Evolutionary conservation across 2,888 invertebrate genomes (phyloP).

Genomic region (Neuroscelio doddi): DNA sequence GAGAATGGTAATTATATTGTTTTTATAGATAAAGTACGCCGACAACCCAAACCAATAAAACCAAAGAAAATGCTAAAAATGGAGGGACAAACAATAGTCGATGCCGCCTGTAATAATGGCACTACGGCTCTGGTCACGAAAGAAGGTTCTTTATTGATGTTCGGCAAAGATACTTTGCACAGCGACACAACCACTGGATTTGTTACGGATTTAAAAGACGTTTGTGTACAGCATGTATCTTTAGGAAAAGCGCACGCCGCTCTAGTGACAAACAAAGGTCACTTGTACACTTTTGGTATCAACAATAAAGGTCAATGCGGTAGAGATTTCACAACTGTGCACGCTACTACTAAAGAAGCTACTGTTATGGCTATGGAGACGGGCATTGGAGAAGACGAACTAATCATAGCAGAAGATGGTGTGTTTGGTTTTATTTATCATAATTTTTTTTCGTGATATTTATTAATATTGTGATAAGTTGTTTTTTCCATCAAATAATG

Average conservation of each 20-base stretch:
- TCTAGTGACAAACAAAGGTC: constrained; percentile 88
- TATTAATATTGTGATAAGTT: neutral
- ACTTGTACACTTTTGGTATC: constrained; percentile 95
- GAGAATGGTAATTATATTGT: neutral
- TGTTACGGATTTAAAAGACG: constrained; percentile 83
- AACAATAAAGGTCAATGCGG: constrained; percentile 99
- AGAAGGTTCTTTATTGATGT: constrained; percentile 92
- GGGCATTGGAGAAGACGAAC: constrained; percentile 68
- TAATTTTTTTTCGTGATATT: constrained; percentile 18
- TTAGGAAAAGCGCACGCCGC: constrained; percentile 98
- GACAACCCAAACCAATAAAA: constrained; percentile 92
- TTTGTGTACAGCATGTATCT: constrained; percentile 78
- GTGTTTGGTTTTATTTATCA: constrained; percentile 22
- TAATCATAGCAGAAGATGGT: constrained; percentile 66
- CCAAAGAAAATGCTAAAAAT: constrained; percentile 94
- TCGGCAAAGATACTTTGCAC: constrained; percentile 93
- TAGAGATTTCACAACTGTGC: constrained; percentile 80
- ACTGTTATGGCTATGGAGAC: constrained; percentile 75
- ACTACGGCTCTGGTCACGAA: constrained; percentile 94
- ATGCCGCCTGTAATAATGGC: constrained; percentile 94
- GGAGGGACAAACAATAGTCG: constrained; percentile 87
- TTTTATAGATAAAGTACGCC: constrained; percentile 74
- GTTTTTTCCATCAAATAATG: no score
- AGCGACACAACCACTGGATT: constrained; percentile 82
- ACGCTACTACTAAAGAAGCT: constrained; percentile 71